Conservation (phyloP, 2,113 vertebrate genomes). For the Sialia sialis region DNA sequence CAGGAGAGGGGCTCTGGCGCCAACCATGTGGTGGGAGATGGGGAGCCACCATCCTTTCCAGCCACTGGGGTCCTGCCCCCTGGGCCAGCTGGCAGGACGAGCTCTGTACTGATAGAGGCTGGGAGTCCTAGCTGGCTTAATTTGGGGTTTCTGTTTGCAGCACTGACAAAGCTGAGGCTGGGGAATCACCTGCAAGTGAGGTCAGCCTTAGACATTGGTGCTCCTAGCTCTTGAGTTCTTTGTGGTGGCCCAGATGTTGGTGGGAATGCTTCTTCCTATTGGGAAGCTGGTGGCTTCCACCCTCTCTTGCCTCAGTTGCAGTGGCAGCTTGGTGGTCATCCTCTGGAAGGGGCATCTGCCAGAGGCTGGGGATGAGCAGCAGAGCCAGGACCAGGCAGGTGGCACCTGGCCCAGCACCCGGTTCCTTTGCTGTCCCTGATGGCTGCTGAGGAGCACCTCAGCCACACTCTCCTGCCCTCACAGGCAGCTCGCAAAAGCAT, state of each 20-base stretch:
- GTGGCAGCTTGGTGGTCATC: neutral
- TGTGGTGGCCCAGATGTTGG: neutral
- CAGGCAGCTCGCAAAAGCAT: neutral
- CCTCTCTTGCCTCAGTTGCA: neutral
- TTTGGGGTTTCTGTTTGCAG: neutral
- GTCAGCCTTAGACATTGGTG: neutral
- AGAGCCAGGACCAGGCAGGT: neutral
- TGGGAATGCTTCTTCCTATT: neutral
- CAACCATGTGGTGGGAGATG: neutral
- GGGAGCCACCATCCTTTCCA: neutral
- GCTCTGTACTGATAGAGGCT: neutral
- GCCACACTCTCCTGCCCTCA: accelerated
- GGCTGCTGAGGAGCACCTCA: accelerated
- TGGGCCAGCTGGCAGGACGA: neutral
- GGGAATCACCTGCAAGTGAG: neutral
- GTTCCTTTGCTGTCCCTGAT: neutral
- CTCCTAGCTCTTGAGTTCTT: neutral
- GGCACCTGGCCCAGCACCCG: neutral
- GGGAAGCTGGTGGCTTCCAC: accelerated
- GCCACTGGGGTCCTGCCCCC: accelerated
- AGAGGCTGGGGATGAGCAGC: neutral
- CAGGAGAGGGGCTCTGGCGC: neutral
- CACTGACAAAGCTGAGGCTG: neutral
- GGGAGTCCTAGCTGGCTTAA: accelerated
- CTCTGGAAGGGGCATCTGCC: neutral